These are phyloP conservation scores for Omphaloscelis lunosa DNA, from an alignment of 2,888 invertebrate species.

Conservation along the genomic window DNA sequence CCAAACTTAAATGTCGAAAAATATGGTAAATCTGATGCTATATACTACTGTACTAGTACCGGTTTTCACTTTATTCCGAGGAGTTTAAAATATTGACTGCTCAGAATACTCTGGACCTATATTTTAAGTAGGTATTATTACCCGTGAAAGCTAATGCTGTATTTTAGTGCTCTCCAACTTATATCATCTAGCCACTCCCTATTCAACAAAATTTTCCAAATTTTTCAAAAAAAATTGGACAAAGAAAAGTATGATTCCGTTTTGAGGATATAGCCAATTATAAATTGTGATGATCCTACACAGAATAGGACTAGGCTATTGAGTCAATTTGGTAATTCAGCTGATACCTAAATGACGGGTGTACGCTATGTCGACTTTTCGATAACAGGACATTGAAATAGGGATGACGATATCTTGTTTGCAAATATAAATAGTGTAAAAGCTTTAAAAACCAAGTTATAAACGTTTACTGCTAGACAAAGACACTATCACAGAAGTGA, in stretches of 20 bases:
- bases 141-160: not conserved
- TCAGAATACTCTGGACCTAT: not conserved
- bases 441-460: not conserved
- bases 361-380: slow-evolving; percentile 22
- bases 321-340: slow-evolving; percentile 31
- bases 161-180: not conserved
- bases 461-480: not conserved
- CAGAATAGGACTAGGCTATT: slow-evolving; percentile 25
- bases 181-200: not conserved
- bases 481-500: not conserved
- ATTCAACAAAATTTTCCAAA: not conserved
- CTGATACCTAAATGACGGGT: not conserved
- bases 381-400: slow-evolving; percentile 13
- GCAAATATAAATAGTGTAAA: no score
- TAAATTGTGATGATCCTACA: not conserved
- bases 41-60: no score
- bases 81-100: not conserved
- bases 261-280: not conserved
- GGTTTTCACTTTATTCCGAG: no score
- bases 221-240: no score
- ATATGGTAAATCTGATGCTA: no score
- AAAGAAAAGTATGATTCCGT: not conserved
- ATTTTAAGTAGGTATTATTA: not conserved
- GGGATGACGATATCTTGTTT: no score
- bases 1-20: no score